Base-by-base conservation (phyloP, 2,113 vertebrate species). In the Pseudopodoces humilis region DNA sequence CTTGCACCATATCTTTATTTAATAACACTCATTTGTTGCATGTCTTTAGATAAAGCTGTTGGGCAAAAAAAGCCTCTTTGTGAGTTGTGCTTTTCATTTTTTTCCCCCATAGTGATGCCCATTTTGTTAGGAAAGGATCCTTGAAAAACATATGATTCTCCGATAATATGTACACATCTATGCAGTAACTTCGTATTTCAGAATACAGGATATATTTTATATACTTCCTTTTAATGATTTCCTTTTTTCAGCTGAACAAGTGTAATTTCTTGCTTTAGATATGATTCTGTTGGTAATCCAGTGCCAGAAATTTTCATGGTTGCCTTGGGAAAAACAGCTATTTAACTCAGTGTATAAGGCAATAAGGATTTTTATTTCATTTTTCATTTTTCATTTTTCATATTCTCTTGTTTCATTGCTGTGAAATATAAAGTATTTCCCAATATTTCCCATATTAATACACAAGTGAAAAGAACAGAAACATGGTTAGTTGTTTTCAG, bases 251-350 rank as follows among this genome's bases (percentile, higher is more conserved):
- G 50, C 33, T 93, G 56, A 94, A 93, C 35, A 85, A 92, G 35
- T 89, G 49, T 94, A 33, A 71, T 88, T 74, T 95, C 67, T 94
- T 92, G 64, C 72, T 95, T 90, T 82, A 92, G 72, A 52, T 68
- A 60, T 55, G 43, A 86, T 83, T 84, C 67, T 76, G 50, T 53
- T 89, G n/a, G 28, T 70, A 86, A 91, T 64, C 60, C 81, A 75
- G 44, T 52, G n/a, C 75, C 44, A 85, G 83, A 92, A 91, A 27
- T 22, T 59, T 96, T 94, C 27, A 62, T 78, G 43, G 12, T 80
- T 96, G 81, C 85, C 50, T 35, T 50, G 79, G 49, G 41, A 88
- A 84, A 91, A 63, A 35, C 2, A 23, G 4, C 28, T 91, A 52
- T 68, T 90, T 79, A 60, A 43, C 20, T 47, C 39, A 6, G 17